Base-by-base conservation (phyloP, 2,888 invertebrate genomes). In the Amiota communis region DNA sequence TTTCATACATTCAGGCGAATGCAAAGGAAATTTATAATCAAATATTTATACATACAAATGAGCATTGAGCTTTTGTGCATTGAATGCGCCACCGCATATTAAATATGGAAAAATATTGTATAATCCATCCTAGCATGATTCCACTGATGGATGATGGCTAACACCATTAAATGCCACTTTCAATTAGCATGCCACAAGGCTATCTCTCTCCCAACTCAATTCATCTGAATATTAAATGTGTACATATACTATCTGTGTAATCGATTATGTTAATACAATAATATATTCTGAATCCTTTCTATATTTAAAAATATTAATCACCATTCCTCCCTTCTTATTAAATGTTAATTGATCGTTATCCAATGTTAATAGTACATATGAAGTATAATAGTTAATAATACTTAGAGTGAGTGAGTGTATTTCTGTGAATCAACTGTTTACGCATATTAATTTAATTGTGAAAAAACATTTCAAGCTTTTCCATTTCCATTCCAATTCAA, bases 361-460 rank as follows among this genome's bases (percentile, higher is more conserved):
- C 74, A 36, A 64, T 64, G 63, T 64, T 23, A 23, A 56, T 70
- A 46, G 56, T 12, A 46, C 1, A 23, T 23, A 82, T 74, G 80
- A 36, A 6, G 36, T 4, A 6, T 36, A 6, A 36, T 36, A 36
- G 36, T 36, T 4, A 6, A 4, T 36, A 36, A 36, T 36, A 6
- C 8, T n/a, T 6, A 36, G 36, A 6, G 6, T 1, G 59, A 53
- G 15, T 20, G 10, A 70, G 36, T 68, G 57, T 65, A n/a, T 72
- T 67, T 70, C 70, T 75, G 68, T 49, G 61, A 11, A 23, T 73
- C 76, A 77, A 76, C 76, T 78, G 77, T 80, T 83, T 77, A 82
- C 80, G 79, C 78, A 79, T 80, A 81, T 82, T 83, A 81, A 83
- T 83, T 83, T 83, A 84, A 84, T 83, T 83, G 83, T 79, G 77